These are phyloP conservation scores for Agelaius tricolor DNA, from an alignment of 2,113 vertebrate genomes.

Conservation along the genomic window DNA sequence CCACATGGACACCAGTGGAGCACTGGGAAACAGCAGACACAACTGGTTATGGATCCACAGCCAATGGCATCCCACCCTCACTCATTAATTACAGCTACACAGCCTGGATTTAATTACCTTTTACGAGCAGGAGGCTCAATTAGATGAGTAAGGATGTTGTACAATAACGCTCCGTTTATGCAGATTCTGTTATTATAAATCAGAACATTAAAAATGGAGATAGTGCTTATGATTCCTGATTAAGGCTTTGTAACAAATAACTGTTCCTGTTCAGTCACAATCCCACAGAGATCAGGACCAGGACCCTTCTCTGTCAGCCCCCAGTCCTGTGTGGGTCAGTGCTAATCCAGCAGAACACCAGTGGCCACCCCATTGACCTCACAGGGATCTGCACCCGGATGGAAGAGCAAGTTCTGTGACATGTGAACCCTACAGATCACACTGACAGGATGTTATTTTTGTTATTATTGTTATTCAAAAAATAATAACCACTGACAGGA, in stretches of 20 bases:
- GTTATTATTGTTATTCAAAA: too few species aligned
- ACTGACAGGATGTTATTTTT: not conserved
- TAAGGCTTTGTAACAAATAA: not conserved
- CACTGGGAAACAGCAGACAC: not conserved
- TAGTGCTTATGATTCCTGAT: not conserved
- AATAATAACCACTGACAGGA: not conserved
- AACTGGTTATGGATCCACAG: not conserved
- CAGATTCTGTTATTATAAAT: not conserved
- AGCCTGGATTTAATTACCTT: slow-evolving; percentile 37
- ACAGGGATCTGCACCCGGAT: not conserved
- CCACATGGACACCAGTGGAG: not conserved
- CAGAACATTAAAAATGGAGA: not conserved
- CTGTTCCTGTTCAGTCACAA: not conserved
- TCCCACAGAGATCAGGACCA: fast-evolving
- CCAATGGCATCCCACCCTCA: not conserved
- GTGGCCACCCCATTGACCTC: not conserved
- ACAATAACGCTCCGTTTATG: not conserved
- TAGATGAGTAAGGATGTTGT: slow-evolving; percentile 9
- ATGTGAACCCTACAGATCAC: fast-evolving
- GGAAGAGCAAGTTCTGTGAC: not conserved
- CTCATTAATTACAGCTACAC: slow-evolving; percentile 23
- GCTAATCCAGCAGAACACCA: fast-evolving
- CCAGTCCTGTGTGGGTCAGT: not conserved
- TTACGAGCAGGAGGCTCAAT: slow-evolving; percentile 32
- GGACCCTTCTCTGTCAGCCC: not conserved